Evolutionary conservation across 2,797 vertebrate genomes (phyloP).

Genomic region (Mus minutoides): DNA sequence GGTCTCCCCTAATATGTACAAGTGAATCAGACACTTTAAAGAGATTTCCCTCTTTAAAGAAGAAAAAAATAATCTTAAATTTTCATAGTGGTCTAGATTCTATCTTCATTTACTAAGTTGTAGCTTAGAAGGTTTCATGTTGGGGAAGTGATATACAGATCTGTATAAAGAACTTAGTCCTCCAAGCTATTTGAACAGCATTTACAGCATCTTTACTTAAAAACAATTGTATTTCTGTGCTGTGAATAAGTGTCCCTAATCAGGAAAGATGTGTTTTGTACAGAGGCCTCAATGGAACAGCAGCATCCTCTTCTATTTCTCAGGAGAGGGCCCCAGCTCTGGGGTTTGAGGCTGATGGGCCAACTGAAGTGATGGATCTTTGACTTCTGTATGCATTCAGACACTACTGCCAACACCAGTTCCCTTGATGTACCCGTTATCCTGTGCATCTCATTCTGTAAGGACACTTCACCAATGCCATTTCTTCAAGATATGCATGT

Average conservation of each 20-base stretch:
- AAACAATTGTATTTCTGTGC: not conserved
- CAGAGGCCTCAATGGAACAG: not conserved
- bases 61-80: not conserved
- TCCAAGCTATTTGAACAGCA: not conserved
- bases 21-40: not conserved
- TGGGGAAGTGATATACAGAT: not conserved
- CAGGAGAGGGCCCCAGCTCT: not conserved
- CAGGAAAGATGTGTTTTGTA: not conserved
- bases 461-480: not conserved
- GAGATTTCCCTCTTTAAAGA: not conserved
- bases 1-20: not conserved
- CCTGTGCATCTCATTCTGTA: not conserved
- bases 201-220: not conserved
- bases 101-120: not conserved
- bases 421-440: not conserved
- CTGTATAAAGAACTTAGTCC: not conserved
- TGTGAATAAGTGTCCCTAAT: not conserved
- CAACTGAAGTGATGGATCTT: not conserved
- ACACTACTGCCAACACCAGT: not conserved
- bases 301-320: not conserved
- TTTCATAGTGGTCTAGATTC: not conserved
- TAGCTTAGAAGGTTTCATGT: not conserved
- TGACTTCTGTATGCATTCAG: not conserved
- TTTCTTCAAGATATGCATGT: not conserved
- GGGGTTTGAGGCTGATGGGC: not conserved